A percentile compares a stretch with the other conserved stretches of the same genome.
Conservation (phyloP, 2,888 invertebrate species). For the Dryomyza anilis region DNA sequence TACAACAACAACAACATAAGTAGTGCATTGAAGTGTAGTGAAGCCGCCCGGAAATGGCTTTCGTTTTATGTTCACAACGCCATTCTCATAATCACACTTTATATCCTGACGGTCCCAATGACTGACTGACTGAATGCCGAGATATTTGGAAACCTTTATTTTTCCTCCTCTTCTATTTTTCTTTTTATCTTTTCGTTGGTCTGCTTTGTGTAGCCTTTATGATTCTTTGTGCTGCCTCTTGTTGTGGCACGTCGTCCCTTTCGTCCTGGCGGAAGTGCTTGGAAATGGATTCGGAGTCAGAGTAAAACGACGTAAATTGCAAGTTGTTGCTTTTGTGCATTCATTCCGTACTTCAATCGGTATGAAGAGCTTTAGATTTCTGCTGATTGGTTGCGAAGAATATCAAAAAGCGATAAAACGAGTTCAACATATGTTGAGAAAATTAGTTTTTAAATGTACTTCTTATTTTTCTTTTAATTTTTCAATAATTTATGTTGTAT, state of each 20-base stretch:
- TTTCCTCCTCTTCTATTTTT: background rate
- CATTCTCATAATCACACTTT: slow-evolving; percentile 15
- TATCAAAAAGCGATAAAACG: background rate
- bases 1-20: background rate
- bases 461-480: too few relatives aligned
- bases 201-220: background rate
- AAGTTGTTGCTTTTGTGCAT: background rate
- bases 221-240: background rate
- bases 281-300: background rate
- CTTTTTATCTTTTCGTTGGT: background rate
- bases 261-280: background rate
- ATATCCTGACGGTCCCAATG: background rate
- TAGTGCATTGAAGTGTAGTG: background rate
- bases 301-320: background rate
- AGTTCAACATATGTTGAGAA: too few relatives aligned
- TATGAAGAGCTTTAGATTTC: slow-evolving; percentile 1
- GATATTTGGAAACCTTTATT: background rate
- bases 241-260: background rate
- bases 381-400: background rate
- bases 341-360: too few relatives aligned
- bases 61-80: slow-evolving; percentile 12
- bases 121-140: too few relatives aligned
- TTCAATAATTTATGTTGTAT: too few relatives aligned
- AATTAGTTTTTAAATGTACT: too few relatives aligned
- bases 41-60: background rate